Evolutionary conservation across 2,888 invertebrate species (phyloP).

Genomic region (Pyrrhosoma nymphula): DNA sequence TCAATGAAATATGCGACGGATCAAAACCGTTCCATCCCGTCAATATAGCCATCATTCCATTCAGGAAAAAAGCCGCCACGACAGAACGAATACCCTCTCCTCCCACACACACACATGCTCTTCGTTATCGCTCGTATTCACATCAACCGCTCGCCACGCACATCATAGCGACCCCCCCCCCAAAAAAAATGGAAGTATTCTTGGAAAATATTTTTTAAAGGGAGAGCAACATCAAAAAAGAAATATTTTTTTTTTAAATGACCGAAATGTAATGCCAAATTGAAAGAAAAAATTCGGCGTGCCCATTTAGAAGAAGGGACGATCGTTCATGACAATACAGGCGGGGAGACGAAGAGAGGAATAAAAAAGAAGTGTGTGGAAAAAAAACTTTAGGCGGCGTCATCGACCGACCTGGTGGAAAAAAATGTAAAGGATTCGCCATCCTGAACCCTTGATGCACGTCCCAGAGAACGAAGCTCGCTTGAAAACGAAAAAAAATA

Average conservation of each 20-base stretch:
- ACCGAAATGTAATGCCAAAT: not conserved
- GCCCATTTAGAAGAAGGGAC: not conserved
- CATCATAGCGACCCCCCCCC: not conserved
- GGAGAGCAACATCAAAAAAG: not conserved
- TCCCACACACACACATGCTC: too few relatives aligned
- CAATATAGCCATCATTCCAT: constrained; percentile 28
- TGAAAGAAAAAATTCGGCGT: not conserved
- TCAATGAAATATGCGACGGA: not conserved
- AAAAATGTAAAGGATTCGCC: not conserved
- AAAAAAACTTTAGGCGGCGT: not conserved
- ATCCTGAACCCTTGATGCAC: not conserved
- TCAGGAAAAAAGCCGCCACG: not conserved
- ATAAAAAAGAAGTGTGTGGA: not conserved
- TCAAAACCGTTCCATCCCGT: not conserved
- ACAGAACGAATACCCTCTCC: not conserved
- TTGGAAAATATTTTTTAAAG: not conserved
- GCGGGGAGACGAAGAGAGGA: not conserved
- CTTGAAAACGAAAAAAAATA: not conserved
- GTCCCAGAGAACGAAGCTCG: not conserved
- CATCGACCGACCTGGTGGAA: not conserved
- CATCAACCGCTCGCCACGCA: not conserved
- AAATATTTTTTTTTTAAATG: not conserved
- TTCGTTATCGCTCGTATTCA: not conserved
- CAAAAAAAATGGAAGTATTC: not conserved
- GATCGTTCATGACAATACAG: too few relatives aligned